Base-by-base conservation (phyloP, 2,797 vertebrate genomes). In the Cossypha caffra region DNA sequence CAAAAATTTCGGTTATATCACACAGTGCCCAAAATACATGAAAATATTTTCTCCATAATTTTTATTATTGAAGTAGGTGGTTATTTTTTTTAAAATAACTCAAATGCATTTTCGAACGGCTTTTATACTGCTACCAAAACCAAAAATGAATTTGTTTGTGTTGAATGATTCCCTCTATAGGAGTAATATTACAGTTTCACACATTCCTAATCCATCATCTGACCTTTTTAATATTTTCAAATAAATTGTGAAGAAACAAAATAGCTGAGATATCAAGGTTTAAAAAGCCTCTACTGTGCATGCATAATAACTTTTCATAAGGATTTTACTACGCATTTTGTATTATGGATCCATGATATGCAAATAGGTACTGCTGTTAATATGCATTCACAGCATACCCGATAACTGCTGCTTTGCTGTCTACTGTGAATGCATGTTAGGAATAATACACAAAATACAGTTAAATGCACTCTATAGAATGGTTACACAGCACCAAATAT, bases 291-390 rank as follows among this genome's bases (percentile, higher is more conserved):
- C 91, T 66, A 45, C 83, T 88, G 20, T 97, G 91, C 96, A 97
- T 97, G 91, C 95, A 95, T 94, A 97, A 95, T 96, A 95, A 97
- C 94, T 94, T 97, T 97, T 96, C 93, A 90, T 95, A 96, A 96
- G 86, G 91, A 97, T 94, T 97, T 97, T 95, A 82, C 93, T 94
- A 78, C 17, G 11, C 71, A 95, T 97, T 97, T 96, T 85, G 66
- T 94, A 93, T 93, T 93, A 94, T 91, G 94, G 82, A 96, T 97
- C 93, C 92, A 96, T 86, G 90, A 93, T 97, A 98, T 97, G 95
- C 97, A 97, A 97, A 98, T 97, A 62, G 29, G 40, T 92, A 76
- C 74, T 96, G 91, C 90, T 97, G 95, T 97, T 97, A 97, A 97
- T 97, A 97, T 96, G 94, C 96, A 96, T 96, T 97, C 96, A 92